These are phyloP conservation scores for Drosophila tani DNA, from an alignment of 1,140 invertebrate genomes.

Conservation along the genomic window DNA sequence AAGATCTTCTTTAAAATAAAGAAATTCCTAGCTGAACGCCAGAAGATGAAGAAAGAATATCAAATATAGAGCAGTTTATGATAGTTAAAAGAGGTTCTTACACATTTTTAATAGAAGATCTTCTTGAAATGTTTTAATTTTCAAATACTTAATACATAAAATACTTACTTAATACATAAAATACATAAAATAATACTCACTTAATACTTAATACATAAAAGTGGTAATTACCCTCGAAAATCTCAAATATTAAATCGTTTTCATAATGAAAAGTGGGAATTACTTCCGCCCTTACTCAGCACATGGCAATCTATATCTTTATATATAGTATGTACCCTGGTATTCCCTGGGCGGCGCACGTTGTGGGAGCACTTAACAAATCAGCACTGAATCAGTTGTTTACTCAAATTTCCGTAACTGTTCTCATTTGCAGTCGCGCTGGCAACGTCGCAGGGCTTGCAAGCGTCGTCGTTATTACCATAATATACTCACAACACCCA, in stretches of 20 bases:
- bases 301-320: not conserved
- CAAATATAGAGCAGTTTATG: no score
- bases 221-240: not conserved
- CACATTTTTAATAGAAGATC: no score
- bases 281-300: not conserved
- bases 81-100: no score
- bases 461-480: constrained; percentile 17
- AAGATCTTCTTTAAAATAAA: not conserved
- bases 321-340: not conserved
- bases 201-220: no score
- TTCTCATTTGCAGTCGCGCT: constrained; percentile 55
- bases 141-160: no score
- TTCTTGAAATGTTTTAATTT: not conserved
- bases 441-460: constrained; percentile 23
- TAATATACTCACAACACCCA: constrained; percentile 17
- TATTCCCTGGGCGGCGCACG: not conserved
- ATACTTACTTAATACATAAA: no score
- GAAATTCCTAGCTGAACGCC: no score
- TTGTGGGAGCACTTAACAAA: constrained; percentile 41
- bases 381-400: constrained; percentile 44
- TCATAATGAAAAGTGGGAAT: not conserved
- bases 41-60: no score
- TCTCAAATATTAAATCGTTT: not conserved
- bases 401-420: constrained; percentile 21
- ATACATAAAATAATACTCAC: no score